Evolutionary conservation across 2,888 invertebrate genomes (phyloP).

Genomic region (Phlogophora meticulosa): DNA sequence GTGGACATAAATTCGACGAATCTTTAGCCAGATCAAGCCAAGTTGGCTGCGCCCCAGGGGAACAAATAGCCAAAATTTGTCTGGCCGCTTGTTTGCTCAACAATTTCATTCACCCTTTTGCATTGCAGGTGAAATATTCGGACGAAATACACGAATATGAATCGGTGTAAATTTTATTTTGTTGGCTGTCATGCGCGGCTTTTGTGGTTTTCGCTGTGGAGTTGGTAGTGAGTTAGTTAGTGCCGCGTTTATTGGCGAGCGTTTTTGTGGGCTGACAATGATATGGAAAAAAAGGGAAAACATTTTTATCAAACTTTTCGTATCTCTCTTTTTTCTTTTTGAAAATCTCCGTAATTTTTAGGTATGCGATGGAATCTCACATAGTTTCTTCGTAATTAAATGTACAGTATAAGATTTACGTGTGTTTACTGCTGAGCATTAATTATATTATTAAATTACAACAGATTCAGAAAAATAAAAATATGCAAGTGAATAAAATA

Average conservation of each 20-base stretch:
- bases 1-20: conserved; percentile 62
- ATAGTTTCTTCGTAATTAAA: too few species aligned
- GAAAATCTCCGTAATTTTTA: too few species aligned
- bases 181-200: conserved; percentile 19
- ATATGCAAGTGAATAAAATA: too few species aligned
- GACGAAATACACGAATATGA: conserved; percentile 42
- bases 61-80: conserved; percentile 64
- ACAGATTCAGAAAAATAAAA: too few species aligned
- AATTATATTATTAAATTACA: too few species aligned
- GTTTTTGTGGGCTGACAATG: background rate
- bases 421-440: too few species aligned
- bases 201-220: conserved; percentile 29
- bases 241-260: background rate
- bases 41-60: conserved; percentile 62
- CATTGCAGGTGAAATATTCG: conserved; percentile 56
- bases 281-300: background rate
- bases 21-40: conserved; percentile 63
- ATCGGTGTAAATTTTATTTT: conserved; percentile 46
- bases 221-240: conserved; percentile 28
- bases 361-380: too few species aligned
- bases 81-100: conserved; percentile 56
- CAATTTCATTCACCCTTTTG: conserved; percentile 60
- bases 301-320: background rate
- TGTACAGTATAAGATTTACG: too few species aligned
- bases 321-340: too few species aligned